Conservation (phyloP, 2,797 vertebrate species). For the Sus cebifrons region DNA sequence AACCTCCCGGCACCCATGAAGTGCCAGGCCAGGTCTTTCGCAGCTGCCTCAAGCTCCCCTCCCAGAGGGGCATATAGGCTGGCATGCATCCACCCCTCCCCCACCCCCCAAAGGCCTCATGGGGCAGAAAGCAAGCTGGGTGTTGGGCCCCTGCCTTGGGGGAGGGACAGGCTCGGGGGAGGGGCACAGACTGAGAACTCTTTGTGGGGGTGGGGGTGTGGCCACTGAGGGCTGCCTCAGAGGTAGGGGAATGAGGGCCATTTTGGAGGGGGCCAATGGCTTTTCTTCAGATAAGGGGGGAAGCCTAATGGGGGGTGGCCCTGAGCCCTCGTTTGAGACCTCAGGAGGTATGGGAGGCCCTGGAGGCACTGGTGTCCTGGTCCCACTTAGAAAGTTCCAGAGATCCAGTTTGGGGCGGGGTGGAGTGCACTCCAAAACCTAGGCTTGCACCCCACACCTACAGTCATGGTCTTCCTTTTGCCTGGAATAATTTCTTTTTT, state of each 20-base stretch:
- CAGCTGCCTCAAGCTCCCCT: background rate
- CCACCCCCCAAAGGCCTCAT: too few relatives aligned
- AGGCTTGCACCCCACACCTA: background rate
- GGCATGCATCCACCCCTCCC: background rate
- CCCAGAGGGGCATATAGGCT: background rate
- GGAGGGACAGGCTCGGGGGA: background rate
- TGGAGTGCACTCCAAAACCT: background rate
- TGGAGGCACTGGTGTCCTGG: background rate
- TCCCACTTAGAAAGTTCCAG: slow-evolving; percentile 19
- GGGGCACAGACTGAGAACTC: background rate
- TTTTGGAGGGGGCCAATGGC: background rate
- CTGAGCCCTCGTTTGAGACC: background rate
- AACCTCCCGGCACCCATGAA: background rate
- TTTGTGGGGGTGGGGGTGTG: background rate
- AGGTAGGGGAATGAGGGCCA: background rate
- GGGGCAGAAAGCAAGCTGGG: too few relatives aligned
- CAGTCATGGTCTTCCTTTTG: background rate
- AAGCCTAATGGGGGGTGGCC: background rate
- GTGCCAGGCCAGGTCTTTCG: background rate
- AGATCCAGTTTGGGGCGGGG: background rate
- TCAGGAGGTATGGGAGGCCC: background rate
- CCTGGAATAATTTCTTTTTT: background rate
- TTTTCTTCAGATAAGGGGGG: background rate
- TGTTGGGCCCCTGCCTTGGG: background rate
- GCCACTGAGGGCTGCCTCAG: background rate